Conservation (phyloP, 2,797 vertebrate genomes). For the Acropternis orthonyx region DNA sequence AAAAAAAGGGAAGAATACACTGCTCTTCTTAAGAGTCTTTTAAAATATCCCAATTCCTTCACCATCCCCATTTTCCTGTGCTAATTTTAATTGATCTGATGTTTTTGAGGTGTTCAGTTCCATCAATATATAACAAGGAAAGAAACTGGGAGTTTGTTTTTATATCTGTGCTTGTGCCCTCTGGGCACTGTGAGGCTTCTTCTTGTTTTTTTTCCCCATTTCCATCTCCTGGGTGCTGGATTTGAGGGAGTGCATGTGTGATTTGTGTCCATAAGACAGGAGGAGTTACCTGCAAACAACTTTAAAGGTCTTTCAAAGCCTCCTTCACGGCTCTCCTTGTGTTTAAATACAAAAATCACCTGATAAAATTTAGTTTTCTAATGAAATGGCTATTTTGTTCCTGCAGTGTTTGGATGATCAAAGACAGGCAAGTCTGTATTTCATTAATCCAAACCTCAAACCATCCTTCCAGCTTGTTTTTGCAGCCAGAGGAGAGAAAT, state of each 20-base stretch:
- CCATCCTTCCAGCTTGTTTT: neutral
- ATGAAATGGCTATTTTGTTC: neutral
- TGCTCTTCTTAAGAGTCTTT: neutral
- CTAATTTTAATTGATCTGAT: neutral
- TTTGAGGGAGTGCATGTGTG: neutral
- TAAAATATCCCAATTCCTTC: neutral
- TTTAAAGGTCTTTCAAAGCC: neutral
- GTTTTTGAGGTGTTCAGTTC: neutral
- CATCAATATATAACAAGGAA: neutral
- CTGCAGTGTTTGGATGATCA: neutral
- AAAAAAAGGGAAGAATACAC: neutral
- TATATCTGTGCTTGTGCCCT: neutral
- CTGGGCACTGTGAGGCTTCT: neutral
- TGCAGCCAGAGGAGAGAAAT: neutral
- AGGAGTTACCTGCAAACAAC: neutral
- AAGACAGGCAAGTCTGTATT: neutral
- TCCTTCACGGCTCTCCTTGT: neutral
- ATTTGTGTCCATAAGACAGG: neutral
- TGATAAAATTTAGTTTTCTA: neutral
- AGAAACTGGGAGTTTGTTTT: neutral
- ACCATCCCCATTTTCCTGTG: neutral
- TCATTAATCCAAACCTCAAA: neutral
- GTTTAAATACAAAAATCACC: neutral
- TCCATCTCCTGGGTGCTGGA: neutral
- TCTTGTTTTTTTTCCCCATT: neutral